Evolutionary conservation across 2,888 invertebrate species (phyloP), one percentile per base, ranked within the genome.

Genomic region (Drosophila leonis): DNA sequence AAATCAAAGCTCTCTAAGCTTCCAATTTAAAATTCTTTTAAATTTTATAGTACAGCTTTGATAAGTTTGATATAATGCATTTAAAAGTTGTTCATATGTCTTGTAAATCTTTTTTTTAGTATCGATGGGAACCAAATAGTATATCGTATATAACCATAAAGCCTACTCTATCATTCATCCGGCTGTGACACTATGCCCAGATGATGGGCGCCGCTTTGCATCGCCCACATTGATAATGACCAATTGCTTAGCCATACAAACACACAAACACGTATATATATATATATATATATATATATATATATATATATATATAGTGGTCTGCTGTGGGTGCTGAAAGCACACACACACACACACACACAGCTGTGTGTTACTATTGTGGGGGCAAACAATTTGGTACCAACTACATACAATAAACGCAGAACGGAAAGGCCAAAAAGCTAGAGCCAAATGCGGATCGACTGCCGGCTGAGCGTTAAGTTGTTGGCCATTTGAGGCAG

Each of bases 371-470:
- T 65, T 73, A 74, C 72, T 78, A 82, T 83, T 82, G 83, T 80
- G 87, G 84, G 84, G 87, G 88, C 82, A 87, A 84, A 66, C 68
- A 78, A 78, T 84, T 84, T 84, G 87, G 84, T 70, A 82, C 67
- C 69, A 84, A 80, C 75, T 65, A 72, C 65, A 66, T 37, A 72
- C 52, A 80, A 72, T 76, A 71, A 82, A 79, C 63, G 57, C 64
- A 64, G 41, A 83, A 70, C 85, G 88, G 88, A 87, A 84, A 84
- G 87, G 82, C 84, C 82, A 82, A 84, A 86, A 83, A 68, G 80
- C 69, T 63, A 71, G 48, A 65, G 39, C 87, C 84, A 84, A 84
- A 87, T 74, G 84, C 65, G 86, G 83, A 49, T 57, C 62, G 64
- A 71, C 48, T 65, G 70, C 54, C 55, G 71, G 66, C 65, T 27